phyloP scores from a whole-genome alignment of 92 coral and sea anemone species.

The Epizoanthus scotinus region DNA sequence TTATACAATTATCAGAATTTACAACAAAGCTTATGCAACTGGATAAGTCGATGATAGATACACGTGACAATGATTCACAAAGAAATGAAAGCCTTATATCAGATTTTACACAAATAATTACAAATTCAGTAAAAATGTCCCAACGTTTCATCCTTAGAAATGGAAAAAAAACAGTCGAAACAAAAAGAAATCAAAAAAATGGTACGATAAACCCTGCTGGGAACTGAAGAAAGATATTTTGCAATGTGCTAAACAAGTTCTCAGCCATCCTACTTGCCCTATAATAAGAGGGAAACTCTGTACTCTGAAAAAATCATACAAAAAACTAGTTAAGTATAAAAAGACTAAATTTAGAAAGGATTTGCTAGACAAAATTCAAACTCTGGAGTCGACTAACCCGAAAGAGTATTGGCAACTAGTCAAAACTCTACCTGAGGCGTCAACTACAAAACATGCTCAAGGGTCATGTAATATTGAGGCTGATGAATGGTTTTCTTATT shows the following conservation, averaged over 20 bases:
- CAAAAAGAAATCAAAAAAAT: neutral
- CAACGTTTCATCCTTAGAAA: neutral
- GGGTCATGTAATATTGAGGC: neutral
- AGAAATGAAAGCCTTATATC: neutral
- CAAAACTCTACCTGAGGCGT: constrained; percentile 1
- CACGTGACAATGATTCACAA: neutral
- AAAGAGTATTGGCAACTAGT: constrained; percentile 24
- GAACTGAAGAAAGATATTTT: neutral
- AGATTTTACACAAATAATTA: constrained; percentile 8
- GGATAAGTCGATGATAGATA: neutral
- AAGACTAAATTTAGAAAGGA: neutral
- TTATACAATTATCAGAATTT: neutral
- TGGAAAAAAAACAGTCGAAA: neutral
- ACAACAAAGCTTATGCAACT: neutral
- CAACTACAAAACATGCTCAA: neutral
- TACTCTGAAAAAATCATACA: constrained; percentile 18
- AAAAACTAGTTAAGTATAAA: constrained; percentile 15
- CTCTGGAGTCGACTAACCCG: constrained; percentile 20
- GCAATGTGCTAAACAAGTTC: constrained; percentile 19
- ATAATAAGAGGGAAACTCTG: constrained; percentile 21
- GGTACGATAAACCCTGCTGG: neutral
- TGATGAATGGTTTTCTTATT: constrained; percentile 19
- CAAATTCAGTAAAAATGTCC: constrained; percentile 10
- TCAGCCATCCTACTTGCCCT: constrained; percentile 1
- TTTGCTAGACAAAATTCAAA: constrained; percentile 14